Conservation (phyloP, 64 coral and sea anemone species). For the Platygyra sinensis region DNA sequence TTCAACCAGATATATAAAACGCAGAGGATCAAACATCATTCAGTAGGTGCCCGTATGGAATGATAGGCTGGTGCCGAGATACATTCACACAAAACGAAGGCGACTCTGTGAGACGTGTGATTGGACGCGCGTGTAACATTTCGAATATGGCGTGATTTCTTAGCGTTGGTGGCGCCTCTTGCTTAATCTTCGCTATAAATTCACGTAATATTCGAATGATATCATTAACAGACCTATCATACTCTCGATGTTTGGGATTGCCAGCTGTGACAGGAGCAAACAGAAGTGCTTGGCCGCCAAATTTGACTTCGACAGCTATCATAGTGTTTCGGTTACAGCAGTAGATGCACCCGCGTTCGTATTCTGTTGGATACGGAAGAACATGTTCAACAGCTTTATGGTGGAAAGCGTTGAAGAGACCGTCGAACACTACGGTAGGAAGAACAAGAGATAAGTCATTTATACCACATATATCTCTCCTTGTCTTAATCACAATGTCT, state of each 20-base stretch:
- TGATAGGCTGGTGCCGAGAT: too few species aligned
- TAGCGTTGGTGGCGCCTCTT: background rate
- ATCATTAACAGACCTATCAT: background rate
- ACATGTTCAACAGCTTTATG: slow-evolving; percentile 30
- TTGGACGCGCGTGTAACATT: too few species aligned
- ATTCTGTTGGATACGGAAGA: slow-evolving; percentile 25
- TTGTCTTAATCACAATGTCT: background rate
- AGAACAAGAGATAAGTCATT: slow-evolving; percentile 1
- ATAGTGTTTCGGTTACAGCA: background rate
- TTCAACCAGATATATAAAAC: too few species aligned
- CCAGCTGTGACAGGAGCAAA: background rate
- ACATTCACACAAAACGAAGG: too few species aligned
- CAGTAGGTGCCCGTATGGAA: too few species aligned
- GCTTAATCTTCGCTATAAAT: background rate
- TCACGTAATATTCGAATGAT: background rate
- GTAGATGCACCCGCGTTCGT: background rate
- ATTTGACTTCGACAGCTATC: slow-evolving; percentile 5
- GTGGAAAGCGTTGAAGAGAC: slow-evolving; percentile 48
- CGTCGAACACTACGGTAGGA: slow-evolving; percentile 46
- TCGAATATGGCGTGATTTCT: background rate
- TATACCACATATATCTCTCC: slow-evolving; percentile 12
- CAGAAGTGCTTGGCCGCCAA: slow-evolving; percentile 16
- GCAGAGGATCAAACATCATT: too few species aligned
- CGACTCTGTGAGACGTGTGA: too few species aligned
- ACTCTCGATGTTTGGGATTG: background rate